These are phyloP conservation scores for Zaprionus bogoriensis DNA, from an alignment of 2,888 invertebrate species.

Conservation along the genomic window DNA sequence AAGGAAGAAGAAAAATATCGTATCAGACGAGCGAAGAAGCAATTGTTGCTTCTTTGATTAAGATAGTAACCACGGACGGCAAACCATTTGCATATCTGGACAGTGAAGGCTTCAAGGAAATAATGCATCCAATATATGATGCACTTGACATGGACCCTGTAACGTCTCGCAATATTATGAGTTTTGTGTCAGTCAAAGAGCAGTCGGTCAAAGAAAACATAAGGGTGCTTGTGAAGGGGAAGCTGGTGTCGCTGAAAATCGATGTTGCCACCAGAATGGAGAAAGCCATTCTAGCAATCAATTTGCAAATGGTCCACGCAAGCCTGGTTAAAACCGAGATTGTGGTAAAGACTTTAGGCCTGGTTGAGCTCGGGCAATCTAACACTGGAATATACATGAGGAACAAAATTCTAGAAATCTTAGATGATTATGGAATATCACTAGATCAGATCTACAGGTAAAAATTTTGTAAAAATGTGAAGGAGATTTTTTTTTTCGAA, in stretches of 20 bases:
- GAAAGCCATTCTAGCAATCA: neutral
- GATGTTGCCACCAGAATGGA: slow-evolving; percentile 17
- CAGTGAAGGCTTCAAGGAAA: slow-evolving; percentile 23
- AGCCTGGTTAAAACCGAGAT: slow-evolving; percentile 9
- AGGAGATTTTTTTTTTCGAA: neutral
- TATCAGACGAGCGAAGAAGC: slow-evolving; percentile 21
- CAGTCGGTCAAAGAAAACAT: slow-evolving; percentile 20
- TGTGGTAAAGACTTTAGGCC: slow-evolving; percentile 9
- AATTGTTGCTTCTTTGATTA: slow-evolving; percentile 18
- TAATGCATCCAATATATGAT: slow-evolving; percentile 26
- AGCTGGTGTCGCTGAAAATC: slow-evolving; percentile 26
- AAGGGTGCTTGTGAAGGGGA: slow-evolving; percentile 22
- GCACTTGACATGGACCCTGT: slow-evolving; percentile 19
- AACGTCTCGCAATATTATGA: slow-evolving; percentile 26
- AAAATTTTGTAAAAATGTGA: neutral
- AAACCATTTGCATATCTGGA: slow-evolving; percentile 28
- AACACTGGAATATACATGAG: slow-evolving; percentile 12
- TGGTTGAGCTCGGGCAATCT: slow-evolving; percentile 1
- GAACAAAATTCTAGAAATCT: slow-evolving; percentile 6
- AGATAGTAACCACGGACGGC: slow-evolving; percentile 22
- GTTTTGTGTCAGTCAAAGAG: slow-evolving; percentile 15
- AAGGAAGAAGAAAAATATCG: slow-evolving; percentile 15
- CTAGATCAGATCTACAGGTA: slow-evolving; percentile 17
- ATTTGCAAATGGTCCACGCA: slow-evolving; percentile 1
- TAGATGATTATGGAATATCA: slow-evolving; percentile 9